Evolutionary conservation across 2,888 invertebrate genomes (phyloP), one percentile per base, ranked within the genome.

Genomic region (Hydriomena furcata): DNA sequence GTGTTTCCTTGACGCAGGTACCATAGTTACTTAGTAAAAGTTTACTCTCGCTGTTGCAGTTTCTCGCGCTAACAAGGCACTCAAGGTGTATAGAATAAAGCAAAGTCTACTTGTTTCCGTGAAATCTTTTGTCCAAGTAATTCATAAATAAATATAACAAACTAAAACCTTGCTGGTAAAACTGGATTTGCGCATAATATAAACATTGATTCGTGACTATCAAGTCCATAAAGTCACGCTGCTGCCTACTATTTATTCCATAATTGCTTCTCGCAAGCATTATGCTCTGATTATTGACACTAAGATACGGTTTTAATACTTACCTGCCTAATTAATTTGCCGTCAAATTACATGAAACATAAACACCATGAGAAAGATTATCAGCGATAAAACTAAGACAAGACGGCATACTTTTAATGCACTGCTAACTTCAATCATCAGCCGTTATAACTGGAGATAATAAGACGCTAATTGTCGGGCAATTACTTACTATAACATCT

Each of bases 391-490:
- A 25, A 37, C 36, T 49, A 34, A 36, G 52, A 47, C 47, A 42
- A 46, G 21, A 7, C 24, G 30, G 41, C 41, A 46, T 38, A 47
- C 47, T 43, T 47, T 43, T 43, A 23, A 47, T 43, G 52, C 52
- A 47, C 47, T 47, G 47, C 34, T 47, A 38, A 47, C 23, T 47
- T 44, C 24, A 52, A 47, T 43, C 37, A 28, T 37, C 38, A 34
- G 28, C 52, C 43, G 52, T 48, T 52, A 43, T 47, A 47, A 52
- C 8, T 34, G 28, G 25, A 23, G 7, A 30, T 34, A 27, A 30
- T 35, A 28, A 31, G 23, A 21, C 11, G 11, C 7, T 23, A 23
- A 11, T 35, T 34, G 0, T 10, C 10, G n/a, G 34, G n/a, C n/a
- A n/a, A n/a, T n/a, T n/a, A n/a, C n/a, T n/a, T n/a, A n/a, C n/a